A percentile compares a stretch with the other conserved stretches of the same genome.
phyloP scores from a whole-genome alignment of 2,797 vertebrate genomes.

The Potorous gilbertii region DNA sequence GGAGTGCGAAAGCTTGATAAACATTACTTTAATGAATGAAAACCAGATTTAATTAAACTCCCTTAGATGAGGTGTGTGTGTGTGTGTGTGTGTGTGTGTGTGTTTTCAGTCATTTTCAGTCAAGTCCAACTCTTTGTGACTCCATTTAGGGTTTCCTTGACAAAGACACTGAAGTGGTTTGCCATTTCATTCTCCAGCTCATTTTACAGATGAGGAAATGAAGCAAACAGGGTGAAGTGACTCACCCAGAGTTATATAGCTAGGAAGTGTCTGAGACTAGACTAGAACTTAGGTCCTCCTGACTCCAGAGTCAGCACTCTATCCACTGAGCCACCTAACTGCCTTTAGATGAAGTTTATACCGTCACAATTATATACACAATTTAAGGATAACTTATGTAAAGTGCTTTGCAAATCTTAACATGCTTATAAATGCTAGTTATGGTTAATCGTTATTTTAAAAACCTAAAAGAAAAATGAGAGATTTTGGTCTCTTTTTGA shows the following conservation, averaged over 20 bases:
- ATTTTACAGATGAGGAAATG: not conserved
- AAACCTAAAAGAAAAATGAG: not conserved
- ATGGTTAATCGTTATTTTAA: not conserved
- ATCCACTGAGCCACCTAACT: not conserved
- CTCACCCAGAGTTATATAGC: not conserved
- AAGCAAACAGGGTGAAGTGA: not conserved
- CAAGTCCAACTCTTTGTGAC: not conserved
- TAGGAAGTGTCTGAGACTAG: not conserved
- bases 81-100: not conserved
- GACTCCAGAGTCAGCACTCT: too few relatives aligned
- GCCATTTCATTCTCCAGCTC: not conserved
- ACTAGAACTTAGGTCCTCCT: not conserved
- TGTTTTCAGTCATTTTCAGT: not conserved
- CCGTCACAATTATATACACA: not conserved
- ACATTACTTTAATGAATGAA: constrained; percentile 11
- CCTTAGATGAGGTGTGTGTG: not conserved
- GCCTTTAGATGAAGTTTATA: constrained; percentile 23
- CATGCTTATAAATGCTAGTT: not conserved
- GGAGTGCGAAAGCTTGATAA: constrained; percentile 23
- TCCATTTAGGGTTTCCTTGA: not conserved
- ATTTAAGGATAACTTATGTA: not conserved
- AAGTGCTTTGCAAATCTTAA: not conserved
- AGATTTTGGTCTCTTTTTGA: not conserved
- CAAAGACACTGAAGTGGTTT: not conserved
- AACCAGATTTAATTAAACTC: not conserved